Evolutionary conservation across 2,888 invertebrate species (phyloP), one percentile per base, ranked within the genome.

Genomic region (Patella depressa): DNA sequence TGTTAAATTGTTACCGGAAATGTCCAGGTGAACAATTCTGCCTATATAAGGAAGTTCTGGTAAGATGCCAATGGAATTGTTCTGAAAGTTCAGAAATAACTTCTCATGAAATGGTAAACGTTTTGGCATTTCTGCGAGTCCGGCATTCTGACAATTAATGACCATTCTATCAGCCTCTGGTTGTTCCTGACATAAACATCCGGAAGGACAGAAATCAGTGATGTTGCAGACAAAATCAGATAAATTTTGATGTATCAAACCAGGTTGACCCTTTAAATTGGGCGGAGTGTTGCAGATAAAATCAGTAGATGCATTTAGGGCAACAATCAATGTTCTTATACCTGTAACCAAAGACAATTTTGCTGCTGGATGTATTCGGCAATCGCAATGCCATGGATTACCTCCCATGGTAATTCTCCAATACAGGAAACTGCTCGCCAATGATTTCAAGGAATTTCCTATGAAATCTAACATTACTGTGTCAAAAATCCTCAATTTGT

Each of bases 161-260:
- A 65, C 19, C 19, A 65, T 24, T 65, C 65, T 19, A 12, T 11
- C 19, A 24, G 14, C 19, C 14, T 19, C 19, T 65, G 65, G 65
- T 65, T 65, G 65, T 12, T 65, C 24, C 15, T 65, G 65, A 65
- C 65, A 65, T 24, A 65, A 65, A 24, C 65, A 65, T 65, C 65
- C 65, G 11, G 65, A 15, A 24, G 65, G 65, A 19, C 65, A 65
- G 2, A 9, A 12, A 15, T 65, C 65, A 11, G 65, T 65, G 11
- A 19, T 15, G 24, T 65, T 65, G 24, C 65, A 65, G 11, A 65
- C 65, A 2, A 65, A 65, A 24, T 65, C 65, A 11, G 45, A 45
- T 45, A 45, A 45, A 45, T 45, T 45, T 45, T 45, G 45, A 45
- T 45, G 45, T 45, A 45, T 0, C 7, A 45, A 9, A 45, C 45